Conservation (phyloP, 2,888 invertebrate genomes). For the Eristalis arbustorum region DNA sequence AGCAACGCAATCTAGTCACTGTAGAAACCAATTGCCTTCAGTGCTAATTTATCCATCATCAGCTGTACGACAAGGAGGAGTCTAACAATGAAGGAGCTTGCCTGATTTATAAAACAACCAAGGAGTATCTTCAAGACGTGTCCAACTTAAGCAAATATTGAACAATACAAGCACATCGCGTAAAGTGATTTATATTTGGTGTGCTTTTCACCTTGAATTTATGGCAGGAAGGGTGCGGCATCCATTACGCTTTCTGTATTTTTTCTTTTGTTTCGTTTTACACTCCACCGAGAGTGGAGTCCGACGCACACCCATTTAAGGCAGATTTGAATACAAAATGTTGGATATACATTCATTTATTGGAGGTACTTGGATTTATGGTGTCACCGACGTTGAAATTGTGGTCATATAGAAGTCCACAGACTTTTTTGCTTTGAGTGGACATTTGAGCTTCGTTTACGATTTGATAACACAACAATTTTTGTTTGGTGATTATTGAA, state of each 20-base stretch:
- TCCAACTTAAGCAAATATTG: neutral
- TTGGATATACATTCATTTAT: conserved; percentile 37
- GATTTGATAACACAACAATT: neutral
- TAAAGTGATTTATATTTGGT: conserved; percentile 21
- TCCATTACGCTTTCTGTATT: conserved; percentile 26
- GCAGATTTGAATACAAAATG: conserved; percentile 47
- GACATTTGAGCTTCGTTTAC: neutral
- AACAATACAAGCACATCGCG: neutral
- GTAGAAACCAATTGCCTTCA: neutral
- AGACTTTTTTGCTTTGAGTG: neutral
- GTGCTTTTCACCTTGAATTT: conserved; percentile 58
- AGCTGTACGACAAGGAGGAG: neutral
- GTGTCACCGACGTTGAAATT: conserved; percentile 15
- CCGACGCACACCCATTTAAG: conserved; percentile 49
- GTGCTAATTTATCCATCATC: neutral
- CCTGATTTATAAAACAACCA: neutral
- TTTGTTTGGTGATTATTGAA: neutral
- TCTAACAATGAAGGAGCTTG: neutral
- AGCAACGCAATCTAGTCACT: too few relatives aligned
- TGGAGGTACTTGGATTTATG: conserved; percentile 41
- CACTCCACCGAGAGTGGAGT: neutral
- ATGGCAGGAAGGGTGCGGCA: conserved; percentile 64
- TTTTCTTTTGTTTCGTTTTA: conserved; percentile 17
- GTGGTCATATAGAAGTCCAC: conserved; percentile 9
- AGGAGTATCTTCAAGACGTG: neutral